phyloP scores from a whole-genome alignment of 2,113 vertebrate species.

The Lophotis ruficrista region DNA sequence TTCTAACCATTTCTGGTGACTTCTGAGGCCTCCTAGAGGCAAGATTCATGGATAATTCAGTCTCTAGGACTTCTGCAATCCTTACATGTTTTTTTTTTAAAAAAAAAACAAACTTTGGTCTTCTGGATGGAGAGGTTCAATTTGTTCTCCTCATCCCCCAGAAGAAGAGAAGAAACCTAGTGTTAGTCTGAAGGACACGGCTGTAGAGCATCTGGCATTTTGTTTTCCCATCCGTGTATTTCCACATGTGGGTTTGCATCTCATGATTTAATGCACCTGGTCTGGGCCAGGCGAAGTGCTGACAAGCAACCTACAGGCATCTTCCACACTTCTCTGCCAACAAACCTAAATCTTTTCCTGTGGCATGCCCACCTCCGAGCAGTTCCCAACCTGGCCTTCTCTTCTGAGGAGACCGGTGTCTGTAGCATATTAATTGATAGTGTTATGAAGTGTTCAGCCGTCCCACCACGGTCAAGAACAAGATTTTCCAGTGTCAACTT shows the following conservation, averaged over 20 bases:
- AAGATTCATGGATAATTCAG: rapidly evolving
- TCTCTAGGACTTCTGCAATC: neutral
- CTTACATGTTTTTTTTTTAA: neutral
- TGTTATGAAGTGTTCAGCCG: neutral
- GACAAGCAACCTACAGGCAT: conserved; percentile 12
- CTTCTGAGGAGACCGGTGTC: neutral
- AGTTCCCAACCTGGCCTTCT: neutral
- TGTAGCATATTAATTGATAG: neutral
- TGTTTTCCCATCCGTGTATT: neutral
- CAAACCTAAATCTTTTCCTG: neutral
- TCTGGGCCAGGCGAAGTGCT: neutral
- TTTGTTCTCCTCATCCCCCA: neutral
- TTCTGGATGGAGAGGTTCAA: neutral
- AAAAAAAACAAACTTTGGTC: neutral
- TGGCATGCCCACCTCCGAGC: neutral
- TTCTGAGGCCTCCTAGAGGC: neutral
- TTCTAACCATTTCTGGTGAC: neutral
- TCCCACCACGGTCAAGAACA: neutral
- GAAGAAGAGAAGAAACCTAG: neutral
- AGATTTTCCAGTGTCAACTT: conserved; percentile 19
- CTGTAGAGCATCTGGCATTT: neutral
- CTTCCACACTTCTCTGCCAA: conserved; percentile 1
- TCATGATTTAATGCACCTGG: neutral
- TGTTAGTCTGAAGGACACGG: neutral
- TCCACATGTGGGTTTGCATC: neutral